Evolutionary conservation across 2,888 invertebrate species (phyloP), one percentile per base, ranked within the genome.

Genomic region (Dryadula phaetusa): DNA sequence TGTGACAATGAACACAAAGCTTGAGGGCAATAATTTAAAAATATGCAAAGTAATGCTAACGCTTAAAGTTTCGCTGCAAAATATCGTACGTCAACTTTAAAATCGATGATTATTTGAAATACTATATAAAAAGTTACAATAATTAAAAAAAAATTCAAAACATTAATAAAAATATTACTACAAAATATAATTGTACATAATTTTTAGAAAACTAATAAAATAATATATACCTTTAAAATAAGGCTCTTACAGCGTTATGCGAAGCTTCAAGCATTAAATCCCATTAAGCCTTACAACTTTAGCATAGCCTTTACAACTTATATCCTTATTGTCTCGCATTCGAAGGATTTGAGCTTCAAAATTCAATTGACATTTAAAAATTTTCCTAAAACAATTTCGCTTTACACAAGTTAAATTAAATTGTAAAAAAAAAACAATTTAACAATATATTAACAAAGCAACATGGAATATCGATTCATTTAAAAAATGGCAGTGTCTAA

Each of bases 321-420:
- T 16, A 44, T 49, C 34, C 32, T 69, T 66, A 67, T 70, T 70
- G 64, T 70, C 64, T 56, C 40, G 20, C 12, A 16, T 22, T 56
- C 40, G n/a, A 25, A 28, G 40, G 22, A 25, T n/a, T 56, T 22
- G 25, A 14, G 5, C 22, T 56, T 1, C 22, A 12, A 40, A 56
- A 64, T 61, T 49, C 46, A 61, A 65, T 69, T 69, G 65, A 65
- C 65, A 44, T 56, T 49, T 28, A 62, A 62, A 54, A 52, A 58
- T 65, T 69, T 40, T 22, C 46, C 62, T 62, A 69, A 62, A 69
- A 69, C 40, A 69, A 69, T 62, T 56, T 62, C 22, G 40, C 37
- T 16, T 56, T 65, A 64, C 28, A 63, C 40, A 47, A 65, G 40
- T n/a, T n/a, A 46, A 62, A 16, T 37, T n/a, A 62, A 42, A 42